These are phyloP conservation scores for Conomelus anceps DNA, from an alignment of 2,888 invertebrate species.

Conservation along the genomic window DNA sequence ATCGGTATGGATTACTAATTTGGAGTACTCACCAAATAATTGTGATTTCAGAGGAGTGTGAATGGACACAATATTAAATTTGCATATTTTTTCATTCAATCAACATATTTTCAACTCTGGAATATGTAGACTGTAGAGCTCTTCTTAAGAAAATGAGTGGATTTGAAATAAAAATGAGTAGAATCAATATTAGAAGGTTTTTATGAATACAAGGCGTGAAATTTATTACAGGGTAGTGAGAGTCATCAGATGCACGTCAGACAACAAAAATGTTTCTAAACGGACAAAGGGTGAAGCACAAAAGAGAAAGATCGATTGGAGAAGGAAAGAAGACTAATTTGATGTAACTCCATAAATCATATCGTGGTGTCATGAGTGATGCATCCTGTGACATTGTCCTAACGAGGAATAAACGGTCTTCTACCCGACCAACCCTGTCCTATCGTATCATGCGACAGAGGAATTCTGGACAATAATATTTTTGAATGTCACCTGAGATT, in stretches of 20 bases:
- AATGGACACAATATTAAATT: too few relatives aligned
- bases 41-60: too few relatives aligned
- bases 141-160: too few relatives aligned
- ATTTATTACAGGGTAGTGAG: neutral
- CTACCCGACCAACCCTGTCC: neutral
- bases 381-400: neutral
- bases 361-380: neutral
- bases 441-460: neutral
- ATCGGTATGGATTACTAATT: too few relatives aligned
- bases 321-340: neutral
- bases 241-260: neutral
- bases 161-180: too few relatives aligned
- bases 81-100: too few relatives aligned
- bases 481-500: neutral
- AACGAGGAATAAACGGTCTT: neutral
- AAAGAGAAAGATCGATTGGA: neutral
- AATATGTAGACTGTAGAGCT: too few relatives aligned
- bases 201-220: too few relatives aligned
- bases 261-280: neutral
- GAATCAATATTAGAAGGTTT: too few relatives aligned
- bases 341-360: neutral
- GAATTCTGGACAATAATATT: neutral
- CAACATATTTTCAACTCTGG: too few relatives aligned
- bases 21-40: too few relatives aligned
- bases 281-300: neutral